These are phyloP conservation scores for Calliphora vicina DNA, from an alignment of 1,140 invertebrate genomes.

Conservation along the genomic window DNA sequence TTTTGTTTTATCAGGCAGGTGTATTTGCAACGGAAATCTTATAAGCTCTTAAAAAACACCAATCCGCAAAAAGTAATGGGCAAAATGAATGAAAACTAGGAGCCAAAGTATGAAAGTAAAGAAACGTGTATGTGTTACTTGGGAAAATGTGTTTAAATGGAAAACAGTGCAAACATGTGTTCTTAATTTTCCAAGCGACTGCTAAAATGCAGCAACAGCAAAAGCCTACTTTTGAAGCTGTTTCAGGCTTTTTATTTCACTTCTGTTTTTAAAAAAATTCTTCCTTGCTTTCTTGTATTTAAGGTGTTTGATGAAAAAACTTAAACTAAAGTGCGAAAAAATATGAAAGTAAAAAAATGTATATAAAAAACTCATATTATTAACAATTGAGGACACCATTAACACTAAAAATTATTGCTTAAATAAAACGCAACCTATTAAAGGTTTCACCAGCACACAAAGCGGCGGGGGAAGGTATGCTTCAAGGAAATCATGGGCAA, in stretches of 20 bases:
- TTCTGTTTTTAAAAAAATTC: no score
- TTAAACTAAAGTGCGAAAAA: neutral
- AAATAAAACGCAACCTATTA: neutral
- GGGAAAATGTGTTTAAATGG: neutral
- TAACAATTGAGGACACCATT: neutral
- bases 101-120: no score
- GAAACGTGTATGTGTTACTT: neutral
- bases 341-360: neutral
- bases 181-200: neutral
- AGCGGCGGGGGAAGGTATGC: neutral
- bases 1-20: neutral
- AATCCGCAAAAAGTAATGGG: neutral
- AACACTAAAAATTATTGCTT: neutral
- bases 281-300: no score
- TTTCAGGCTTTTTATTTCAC: no score
- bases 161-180: neutral
- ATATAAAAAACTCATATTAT: neutral
- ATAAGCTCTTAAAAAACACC: neutral
- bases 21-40: neutral
- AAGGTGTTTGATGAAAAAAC: neutral
- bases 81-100: neutral
- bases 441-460: neutral
- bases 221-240: neutral
- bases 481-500: neutral
- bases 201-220: neutral